These are phyloP conservation scores for Oscheius sp. DNA, from an alignment of 2,888 invertebrate species.

Conservation along the genomic window DNA sequence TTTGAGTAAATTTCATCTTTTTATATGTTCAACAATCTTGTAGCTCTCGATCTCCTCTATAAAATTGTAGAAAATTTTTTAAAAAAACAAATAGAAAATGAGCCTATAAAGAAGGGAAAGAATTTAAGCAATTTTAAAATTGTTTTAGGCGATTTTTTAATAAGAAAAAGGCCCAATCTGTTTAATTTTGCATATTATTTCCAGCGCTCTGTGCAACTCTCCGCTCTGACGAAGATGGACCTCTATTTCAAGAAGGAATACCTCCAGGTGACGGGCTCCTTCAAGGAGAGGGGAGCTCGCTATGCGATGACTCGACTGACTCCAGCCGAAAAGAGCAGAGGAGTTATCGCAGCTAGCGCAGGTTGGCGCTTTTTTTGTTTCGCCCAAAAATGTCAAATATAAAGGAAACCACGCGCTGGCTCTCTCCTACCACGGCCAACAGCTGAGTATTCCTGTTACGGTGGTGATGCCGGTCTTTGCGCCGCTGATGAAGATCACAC, in stretches of 20 bases:
- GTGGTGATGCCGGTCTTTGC: conserved; percentile 95
- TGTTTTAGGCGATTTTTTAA: no score
- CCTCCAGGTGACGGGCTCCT: conserved; percentile 92
- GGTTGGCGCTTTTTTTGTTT: conserved; percentile 21
- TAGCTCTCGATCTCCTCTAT: no score
- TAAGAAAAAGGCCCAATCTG: no score
- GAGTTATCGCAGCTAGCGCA: conserved; percentile 64
- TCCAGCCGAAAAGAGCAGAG: conserved; percentile 38
- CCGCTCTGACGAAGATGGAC: conserved; percentile 80
- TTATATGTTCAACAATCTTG: no score
- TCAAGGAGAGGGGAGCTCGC: conserved; percentile 89
- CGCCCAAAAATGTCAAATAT: not conserved
- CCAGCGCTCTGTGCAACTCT: conserved; percentile 85
- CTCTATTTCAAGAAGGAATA: conserved; percentile 93
- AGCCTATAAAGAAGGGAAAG: no score
- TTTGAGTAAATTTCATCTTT: no score
- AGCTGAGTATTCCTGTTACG: conserved; percentile 79
- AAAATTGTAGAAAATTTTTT: no score
- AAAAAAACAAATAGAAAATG: no score
- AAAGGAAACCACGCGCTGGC: conserved; percentile 89
- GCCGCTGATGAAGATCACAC: conserved; percentile 92
- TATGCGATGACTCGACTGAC: conserved; percentile 49
- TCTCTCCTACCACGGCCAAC: conserved; percentile 82
- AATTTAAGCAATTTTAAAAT: no score
- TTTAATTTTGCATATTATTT: no score